These are phyloP conservation scores for Lydus trimaculatus DNA, from an alignment of 2,888 invertebrate genomes.

Conservation along the genomic window DNA sequence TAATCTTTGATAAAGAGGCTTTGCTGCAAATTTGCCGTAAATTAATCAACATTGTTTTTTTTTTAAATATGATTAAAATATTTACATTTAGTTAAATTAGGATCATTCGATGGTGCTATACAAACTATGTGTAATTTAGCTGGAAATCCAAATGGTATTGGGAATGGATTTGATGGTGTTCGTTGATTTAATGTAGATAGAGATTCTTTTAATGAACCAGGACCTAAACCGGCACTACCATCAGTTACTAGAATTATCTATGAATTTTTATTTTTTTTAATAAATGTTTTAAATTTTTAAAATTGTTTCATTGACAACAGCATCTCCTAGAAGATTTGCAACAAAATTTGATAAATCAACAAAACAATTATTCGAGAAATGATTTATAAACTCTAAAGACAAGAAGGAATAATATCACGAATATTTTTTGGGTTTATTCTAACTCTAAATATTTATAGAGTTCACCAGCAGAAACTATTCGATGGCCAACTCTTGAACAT, in stretches of 20 bases:
- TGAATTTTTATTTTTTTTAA: conserved; percentile 37
- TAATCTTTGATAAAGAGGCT: conserved; percentile 80
- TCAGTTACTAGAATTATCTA: conserved; percentile 78
- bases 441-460: too few relatives aligned
- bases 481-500: too few relatives aligned
- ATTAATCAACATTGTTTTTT: background rate
- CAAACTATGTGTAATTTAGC: conserved; percentile 82
- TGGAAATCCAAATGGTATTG: conserved; percentile 81
- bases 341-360: background rate
- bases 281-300: background rate
- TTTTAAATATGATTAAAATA: background rate
- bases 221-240: conserved; percentile 74
- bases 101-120: conserved; percentile 71
- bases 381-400: too few relatives aligned
- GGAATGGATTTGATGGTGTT: conserved; percentile 64
- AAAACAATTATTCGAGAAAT: too few relatives aligned
- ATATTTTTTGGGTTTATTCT: too few relatives aligned
- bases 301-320: background rate
- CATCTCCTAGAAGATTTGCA: background rate
- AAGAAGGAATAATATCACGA: too few relatives aligned
- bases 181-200: conserved; percentile 62
- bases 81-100: conserved; percentile 61
- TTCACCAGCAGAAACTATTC: too few relatives aligned
- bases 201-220: conserved; percentile 69
- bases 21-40: conserved; percentile 57